Base-by-base conservation (phyloP, 2,113 vertebrate species). In the Brachyistius frenatus region DNA sequence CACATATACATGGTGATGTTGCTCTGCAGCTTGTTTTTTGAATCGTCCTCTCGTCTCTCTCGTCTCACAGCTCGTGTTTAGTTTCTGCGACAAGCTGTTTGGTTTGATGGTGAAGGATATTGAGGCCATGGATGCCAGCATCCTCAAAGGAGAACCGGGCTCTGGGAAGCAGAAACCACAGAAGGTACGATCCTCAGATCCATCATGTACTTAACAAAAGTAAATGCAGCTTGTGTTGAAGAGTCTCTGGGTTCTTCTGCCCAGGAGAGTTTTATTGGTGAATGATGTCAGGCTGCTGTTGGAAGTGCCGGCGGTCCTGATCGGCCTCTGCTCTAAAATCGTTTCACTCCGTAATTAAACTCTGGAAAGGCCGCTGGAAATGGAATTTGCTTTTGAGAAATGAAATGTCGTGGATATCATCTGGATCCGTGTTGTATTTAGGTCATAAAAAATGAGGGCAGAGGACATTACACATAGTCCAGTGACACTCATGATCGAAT, bases 111-210 rank as follows among this genome's bases (percentile, higher is more conserved):
- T 99, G 9, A 99, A 99, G 88, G 96, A 97, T 44, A 96, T 98
- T 35, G 98, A 99, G 86, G 98, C 96, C 4, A 99, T 99, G 97
- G 98, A 99, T 78, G 93, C 98, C 78, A 99, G 96, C 93, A 99
- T 99, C 78, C 95, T 99, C 56, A 98, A 95, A 84, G 97, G 96
- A 69, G 98, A 99, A 70, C 90, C 94, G 36, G 94, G 94, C 0
- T 84, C 95, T 8, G 93, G 95, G 39, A 99, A 99, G 23, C 23
- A 23, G 86, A 98, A 96, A 86, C 96, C 95, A 82, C 96, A 98
- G 87, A 99, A 99, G 98, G 98, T 98, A 86, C 7, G 76, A 6
- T 39, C 13, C 2, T 7, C 33, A 60, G 37, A 54, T 41, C 31
- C 5, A 6, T 58, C 14, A 30, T 37, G 9, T 16, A n/a, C 62